These are phyloP conservation scores for Eulemur albifrons DNA, from an alignment of 2,797 vertebrate species.

Conservation along the genomic window DNA sequence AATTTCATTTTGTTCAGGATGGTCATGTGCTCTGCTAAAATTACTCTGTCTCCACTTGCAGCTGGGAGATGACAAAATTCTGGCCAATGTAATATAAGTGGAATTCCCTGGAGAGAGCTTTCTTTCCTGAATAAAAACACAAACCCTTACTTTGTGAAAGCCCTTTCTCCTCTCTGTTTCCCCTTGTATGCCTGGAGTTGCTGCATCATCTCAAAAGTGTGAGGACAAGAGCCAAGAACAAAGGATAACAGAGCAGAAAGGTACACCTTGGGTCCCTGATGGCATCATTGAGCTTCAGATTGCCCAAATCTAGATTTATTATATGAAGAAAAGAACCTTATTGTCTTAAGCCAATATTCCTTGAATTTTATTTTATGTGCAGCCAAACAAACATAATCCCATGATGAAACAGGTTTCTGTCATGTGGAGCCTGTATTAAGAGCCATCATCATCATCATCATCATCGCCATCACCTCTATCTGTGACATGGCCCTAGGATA, in stretches of 20 bases:
- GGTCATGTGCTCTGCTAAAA: neutral
- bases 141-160: neutral
- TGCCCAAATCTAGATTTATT: neutral
- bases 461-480: neutral
- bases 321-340: neutral
- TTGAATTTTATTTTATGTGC: neutral
- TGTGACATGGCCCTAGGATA: neutral
- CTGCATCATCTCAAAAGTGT: neutral
- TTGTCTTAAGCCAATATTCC: neutral
- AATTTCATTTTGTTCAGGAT: constrained; percentile 5
- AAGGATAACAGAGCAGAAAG: neutral
- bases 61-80: neutral
- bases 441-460: neutral
- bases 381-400: neutral
- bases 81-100: neutral
- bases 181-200: neutral
- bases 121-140: neutral
- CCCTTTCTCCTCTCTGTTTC: neutral
- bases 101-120: neutral
- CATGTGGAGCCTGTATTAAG: neutral
- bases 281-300: neutral
- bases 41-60: neutral
- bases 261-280: neutral
- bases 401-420: neutral
- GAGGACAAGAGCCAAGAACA: neutral